phyloP scores from a whole-genome alignment of 2,113 vertebrate species.

The Salminus brasiliensis region DNA sequence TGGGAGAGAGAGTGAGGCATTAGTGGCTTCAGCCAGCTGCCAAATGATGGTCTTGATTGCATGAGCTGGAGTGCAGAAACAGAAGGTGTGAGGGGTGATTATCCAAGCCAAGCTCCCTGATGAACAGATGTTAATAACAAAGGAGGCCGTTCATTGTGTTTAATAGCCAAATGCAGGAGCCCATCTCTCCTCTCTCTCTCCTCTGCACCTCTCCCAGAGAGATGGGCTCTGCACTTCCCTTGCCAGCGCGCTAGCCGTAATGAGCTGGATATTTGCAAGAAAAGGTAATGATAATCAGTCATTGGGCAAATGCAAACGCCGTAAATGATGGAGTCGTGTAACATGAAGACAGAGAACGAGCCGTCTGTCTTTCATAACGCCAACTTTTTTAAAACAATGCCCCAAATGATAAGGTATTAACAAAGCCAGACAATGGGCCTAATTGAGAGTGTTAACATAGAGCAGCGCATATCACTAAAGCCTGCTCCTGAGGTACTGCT shows the following conservation, averaged over 20 bases:
- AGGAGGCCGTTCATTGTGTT: conserved; percentile 83
- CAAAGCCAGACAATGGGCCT: conserved; percentile 55
- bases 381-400: conserved; percentile 70
- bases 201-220: conserved; percentile 76
- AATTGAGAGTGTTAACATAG: conserved; percentile 46
- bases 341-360: conserved; percentile 68
- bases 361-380: conserved; percentile 47
- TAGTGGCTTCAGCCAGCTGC: conserved; percentile 89
- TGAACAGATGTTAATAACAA: conserved; percentile 90
- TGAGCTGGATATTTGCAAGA: conserved; percentile 83
- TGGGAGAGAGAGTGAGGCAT: conserved; percentile 74
- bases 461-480: conserved; percentile 22
- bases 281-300: conserved; percentile 81
- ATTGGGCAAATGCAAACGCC: conserved; percentile 67
- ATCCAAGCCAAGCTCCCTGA: conserved; percentile 81
- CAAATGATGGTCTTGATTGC: conserved; percentile 90
- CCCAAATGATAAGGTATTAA: conserved; percentile 70
- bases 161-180: conserved; percentile 84
- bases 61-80: conserved; percentile 86
- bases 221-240: conserved; percentile 74
- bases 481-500: conserved; percentile 5
- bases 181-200: conserved; percentile 80
- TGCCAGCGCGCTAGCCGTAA: conserved; percentile 77
- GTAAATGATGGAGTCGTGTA: conserved; percentile 72
- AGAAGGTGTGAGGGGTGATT: conserved; percentile 85